Percentiles rank a stretch among this genome's conserved stretches.
These are phyloP conservation scores for Marmota monax DNA, from an alignment of 2,113 vertebrate genomes.

Conservation along the genomic window DNA sequence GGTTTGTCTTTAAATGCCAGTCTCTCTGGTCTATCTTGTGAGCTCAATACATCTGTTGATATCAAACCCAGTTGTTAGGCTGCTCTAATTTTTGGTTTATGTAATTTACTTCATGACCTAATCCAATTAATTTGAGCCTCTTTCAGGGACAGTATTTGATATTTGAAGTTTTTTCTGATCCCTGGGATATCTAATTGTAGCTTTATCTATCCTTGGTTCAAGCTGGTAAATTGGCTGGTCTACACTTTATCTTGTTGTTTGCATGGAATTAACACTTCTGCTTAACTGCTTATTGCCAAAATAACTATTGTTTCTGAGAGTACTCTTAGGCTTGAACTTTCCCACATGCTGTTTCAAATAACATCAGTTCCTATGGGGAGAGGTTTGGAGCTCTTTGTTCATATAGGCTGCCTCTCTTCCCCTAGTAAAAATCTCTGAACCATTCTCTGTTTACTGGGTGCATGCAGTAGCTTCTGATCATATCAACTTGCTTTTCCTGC, in stretches of 20 bases:
- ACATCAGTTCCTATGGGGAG: slow-evolving; percentile 13
- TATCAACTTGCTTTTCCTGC: neutral
- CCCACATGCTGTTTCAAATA: neutral
- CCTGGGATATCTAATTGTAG: neutral
- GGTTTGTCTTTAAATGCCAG: neutral
- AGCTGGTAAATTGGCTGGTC: slow-evolving; percentile 23
- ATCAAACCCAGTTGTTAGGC: too few relatives aligned
- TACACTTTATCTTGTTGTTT: neutral
- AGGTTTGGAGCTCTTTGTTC: neutral
- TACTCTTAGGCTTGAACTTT: neutral
- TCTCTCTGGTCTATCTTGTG: neutral
- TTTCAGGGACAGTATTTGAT: neutral
- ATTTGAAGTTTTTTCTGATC: slow-evolving; percentile 13
- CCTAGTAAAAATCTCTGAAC: neutral
- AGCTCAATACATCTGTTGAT: neutral
- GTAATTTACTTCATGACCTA: slow-evolving; percentile 4
- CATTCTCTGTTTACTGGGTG: neutral
- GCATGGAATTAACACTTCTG: neutral
- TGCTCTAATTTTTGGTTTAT: neutral
- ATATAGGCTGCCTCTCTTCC: neutral
- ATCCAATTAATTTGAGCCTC: neutral
- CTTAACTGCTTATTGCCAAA: slow-evolving; percentile 31
- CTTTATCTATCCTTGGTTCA: slow-evolving; percentile 2
- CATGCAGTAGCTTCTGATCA: neutral
- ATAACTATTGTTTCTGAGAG: slow-evolving; percentile 3